These are phyloP conservation scores for Magallana angulata DNA, from an alignment of 1,140 invertebrate genomes.

Conservation along the genomic window DNA sequence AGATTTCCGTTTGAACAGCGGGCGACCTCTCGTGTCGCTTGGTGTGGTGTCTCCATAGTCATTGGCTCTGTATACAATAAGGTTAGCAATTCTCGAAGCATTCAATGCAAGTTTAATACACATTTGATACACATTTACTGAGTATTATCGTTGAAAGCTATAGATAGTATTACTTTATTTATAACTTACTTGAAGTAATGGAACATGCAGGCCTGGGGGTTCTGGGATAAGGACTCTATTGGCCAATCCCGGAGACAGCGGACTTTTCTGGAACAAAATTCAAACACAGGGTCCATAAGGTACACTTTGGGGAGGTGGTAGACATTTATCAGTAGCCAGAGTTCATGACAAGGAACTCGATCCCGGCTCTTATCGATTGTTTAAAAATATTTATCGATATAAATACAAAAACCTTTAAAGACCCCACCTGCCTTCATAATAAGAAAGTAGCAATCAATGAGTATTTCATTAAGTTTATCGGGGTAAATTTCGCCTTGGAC, in stretches of 20 bases:
- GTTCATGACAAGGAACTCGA: conserved; percentile 3
- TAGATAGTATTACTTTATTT: neutral
- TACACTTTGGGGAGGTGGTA: neutral
- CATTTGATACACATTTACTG: neutral
- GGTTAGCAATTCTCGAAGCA: neutral
- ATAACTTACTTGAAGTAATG: conserved; percentile 74
- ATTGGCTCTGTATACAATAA: neutral
- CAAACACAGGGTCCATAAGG: neutral
- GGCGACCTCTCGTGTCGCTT: neutral
- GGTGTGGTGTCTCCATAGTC: neutral
- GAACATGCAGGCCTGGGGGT: conserved; percentile 68
- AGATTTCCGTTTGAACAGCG: neutral
- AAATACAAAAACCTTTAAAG: conserved; percentile 22
- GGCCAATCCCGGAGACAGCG: conserved; percentile 71
- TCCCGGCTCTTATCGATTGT: conserved; percentile 14
- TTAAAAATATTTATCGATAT: conserved; percentile 35
- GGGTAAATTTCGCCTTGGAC: neutral
- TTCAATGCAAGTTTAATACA: neutral
- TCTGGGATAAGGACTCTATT: conserved; percentile 62
- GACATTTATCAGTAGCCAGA: neutral
- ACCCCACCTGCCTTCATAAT: conserved; percentile 20
- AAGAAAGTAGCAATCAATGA: conserved; percentile 11
- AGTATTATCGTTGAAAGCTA: neutral
- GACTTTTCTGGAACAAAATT: conserved; percentile 63
- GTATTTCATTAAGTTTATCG: neutral